Evolutionary conservation across 2,888 invertebrate genomes (phyloP).

Genomic region (Phyllotreta striolata): DNA sequence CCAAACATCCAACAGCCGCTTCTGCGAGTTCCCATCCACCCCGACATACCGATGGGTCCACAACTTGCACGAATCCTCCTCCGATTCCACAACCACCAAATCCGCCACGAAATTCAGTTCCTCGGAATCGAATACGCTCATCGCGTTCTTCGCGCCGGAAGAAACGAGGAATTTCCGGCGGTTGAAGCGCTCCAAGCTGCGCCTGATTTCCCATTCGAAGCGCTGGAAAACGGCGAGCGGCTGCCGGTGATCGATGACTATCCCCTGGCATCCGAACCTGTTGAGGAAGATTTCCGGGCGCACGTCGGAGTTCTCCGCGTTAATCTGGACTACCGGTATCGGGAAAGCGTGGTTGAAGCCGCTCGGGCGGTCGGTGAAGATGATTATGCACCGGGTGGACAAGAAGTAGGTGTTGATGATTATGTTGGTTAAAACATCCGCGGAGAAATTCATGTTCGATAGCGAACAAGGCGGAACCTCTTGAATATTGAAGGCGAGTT

Average conservation of each 20-base stretch:
- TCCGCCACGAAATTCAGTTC: conserved; percentile 44
- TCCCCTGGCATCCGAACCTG: conserved; percentile 49
- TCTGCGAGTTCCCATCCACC: conserved; percentile 36
- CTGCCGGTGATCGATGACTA: conserved; percentile 41
- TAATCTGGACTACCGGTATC: conserved; percentile 35
- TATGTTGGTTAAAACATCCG: conserved; percentile 35
- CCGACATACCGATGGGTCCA: conserved; percentile 47
- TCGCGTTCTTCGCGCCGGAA: conserved; percentile 31
- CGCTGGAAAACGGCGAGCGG: conserved; percentile 40
- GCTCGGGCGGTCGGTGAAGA: conserved; percentile 40
- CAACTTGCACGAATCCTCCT: conserved; percentile 39
- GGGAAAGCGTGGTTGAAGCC: conserved; percentile 27
- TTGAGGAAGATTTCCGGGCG: conserved; percentile 40
- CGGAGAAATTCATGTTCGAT: conserved; percentile 28
- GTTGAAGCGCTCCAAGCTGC: conserved; percentile 42
- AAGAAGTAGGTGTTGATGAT: conserved; percentile 42
- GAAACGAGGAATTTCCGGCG: conserved; percentile 44
- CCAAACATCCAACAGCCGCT: conserved; percentile 45
- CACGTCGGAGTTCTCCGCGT: conserved; percentile 19
- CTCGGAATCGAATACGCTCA: conserved; percentile 39
- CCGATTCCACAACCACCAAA: conserved; percentile 54
- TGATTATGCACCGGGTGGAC: conserved; percentile 40
- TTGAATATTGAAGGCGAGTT: too few relatives aligned
- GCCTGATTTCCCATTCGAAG: conserved; percentile 45
- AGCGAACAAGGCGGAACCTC: neutral